Base-by-base conservation (phyloP, 1,140 invertebrate genomes). In the Probaryconus sp. region DNA sequence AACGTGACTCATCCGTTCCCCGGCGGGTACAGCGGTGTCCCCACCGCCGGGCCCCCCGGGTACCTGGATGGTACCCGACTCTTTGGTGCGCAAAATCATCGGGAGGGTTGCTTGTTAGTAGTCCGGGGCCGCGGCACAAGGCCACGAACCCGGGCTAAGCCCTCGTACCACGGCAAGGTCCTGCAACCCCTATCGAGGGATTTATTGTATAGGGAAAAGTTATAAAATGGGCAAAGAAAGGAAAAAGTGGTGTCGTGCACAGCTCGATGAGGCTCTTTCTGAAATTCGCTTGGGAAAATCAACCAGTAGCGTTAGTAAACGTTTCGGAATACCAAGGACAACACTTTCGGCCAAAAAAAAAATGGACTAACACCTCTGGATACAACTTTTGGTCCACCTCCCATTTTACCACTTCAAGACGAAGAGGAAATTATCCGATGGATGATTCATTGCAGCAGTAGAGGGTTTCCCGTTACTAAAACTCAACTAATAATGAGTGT, bases 401-500 rank as follows among this genome's bases (percentile, higher is more conserved):
- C 42, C 4, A 11, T 47, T 26, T 11, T 47, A 11, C 1, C 42
- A 2, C 20, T 5, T 21, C 1, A 24, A 1, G 42, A 47, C 6
- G 42, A 47, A 47, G 3, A 17, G 4, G 26, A 6, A 2, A 5
- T 47, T 11, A 10, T 26, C 1, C 2, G 7, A 13, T 47, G 42
- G 42, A 26, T 47, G 14, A 2, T 47, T 33, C 51, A 58, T 6
- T 76, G 82, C 48, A 72, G 47, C 26, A 65, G 79, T 56, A 53
- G 55, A 40, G 81, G 80, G 28, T 79, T 85, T 65, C 82, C 84
- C 9, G 28, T 80, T 9, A 83, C 78, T 13, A 78, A 75, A 69
- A 60, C 77, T 6, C 13, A 72, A 42, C 50, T 87, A n/a, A 9
- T 79, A 7, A 68, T 76, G 42, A 81, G 77, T 67, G 83, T 82